These are phyloP conservation scores for Thripadectes ignobilis DNA, from an alignment of 2,797 vertebrate genomes.

Conservation along the genomic window DNA sequence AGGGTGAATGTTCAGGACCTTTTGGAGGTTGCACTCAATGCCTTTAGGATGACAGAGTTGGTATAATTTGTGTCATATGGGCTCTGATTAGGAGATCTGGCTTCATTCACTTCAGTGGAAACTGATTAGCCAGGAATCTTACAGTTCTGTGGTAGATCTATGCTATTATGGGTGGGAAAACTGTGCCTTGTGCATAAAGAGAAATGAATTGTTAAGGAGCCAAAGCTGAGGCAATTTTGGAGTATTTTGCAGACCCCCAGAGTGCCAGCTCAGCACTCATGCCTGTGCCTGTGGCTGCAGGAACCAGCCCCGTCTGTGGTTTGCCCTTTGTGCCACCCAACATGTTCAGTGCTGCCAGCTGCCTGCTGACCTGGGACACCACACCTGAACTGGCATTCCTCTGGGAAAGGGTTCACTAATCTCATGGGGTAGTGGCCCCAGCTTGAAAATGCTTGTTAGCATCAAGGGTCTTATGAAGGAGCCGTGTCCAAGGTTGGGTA, in stretches of 20 bases:
- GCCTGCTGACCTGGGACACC: background rate
- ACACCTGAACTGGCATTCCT: background rate
- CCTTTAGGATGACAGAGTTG: background rate
- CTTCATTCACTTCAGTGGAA: background rate
- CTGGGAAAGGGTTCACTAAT: background rate
- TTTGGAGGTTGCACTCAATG: background rate
- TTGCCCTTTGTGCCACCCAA: fast-evolving
- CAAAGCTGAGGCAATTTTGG: background rate
- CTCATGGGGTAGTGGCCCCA: background rate
- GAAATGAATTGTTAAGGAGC: background rate
- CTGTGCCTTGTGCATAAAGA: background rate
- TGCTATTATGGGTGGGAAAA: background rate
- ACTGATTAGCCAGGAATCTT: background rate
- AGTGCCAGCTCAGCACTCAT: background rate
- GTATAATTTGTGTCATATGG: background rate
- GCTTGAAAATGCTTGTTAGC: background rate
- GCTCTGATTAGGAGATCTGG: background rate
- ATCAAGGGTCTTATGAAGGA: background rate
- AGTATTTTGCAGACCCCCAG: background rate
- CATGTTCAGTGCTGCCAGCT: background rate
- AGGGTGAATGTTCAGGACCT: background rate
- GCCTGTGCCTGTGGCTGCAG: background rate
- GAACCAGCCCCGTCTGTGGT: background rate
- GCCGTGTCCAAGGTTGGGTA: background rate
- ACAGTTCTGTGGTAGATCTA: background rate